phyloP scores from a whole-genome alignment of 2,888 invertebrate species.

The Amitus sp. region DNA sequence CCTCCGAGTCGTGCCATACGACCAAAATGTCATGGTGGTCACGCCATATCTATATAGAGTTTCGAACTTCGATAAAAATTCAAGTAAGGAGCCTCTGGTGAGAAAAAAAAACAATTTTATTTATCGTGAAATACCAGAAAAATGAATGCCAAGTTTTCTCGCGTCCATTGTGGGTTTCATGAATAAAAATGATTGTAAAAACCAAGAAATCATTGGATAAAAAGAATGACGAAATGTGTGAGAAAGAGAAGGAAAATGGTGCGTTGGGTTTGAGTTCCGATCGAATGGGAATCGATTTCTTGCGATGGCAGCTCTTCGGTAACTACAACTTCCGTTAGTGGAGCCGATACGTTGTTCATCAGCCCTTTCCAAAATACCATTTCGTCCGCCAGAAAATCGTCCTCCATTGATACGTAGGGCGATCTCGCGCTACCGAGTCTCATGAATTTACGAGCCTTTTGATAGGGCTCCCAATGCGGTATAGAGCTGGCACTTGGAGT shows the following conservation, averaged over 20 bases:
- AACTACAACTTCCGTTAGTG: conserved; percentile 26
- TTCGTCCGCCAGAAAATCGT: conserved; percentile 45
- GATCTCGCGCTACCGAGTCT: conserved; percentile 46
- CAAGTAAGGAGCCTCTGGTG: too few relatives aligned
- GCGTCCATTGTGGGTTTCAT: too few relatives aligned
- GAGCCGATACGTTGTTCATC: conserved; percentile 39
- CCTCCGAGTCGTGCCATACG: too few relatives aligned
- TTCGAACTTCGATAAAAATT: too few relatives aligned
- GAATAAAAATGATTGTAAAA: too few relatives aligned
- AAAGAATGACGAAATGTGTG: background rate
- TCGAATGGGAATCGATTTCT: conserved; percentile 25
- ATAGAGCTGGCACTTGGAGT: conserved; percentile 47
- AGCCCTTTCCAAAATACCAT: conserved; percentile 55
- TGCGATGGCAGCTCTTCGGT: conserved; percentile 10
- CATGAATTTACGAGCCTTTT: conserved; percentile 46
- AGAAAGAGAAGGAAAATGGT: background rate
- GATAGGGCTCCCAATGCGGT: conserved; percentile 52
- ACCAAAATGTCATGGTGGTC: too few relatives aligned
- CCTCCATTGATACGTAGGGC: conserved; percentile 44
- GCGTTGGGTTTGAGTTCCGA: background rate
- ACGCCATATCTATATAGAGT: too few relatives aligned
- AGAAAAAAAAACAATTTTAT: too few relatives aligned
- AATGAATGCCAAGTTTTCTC: too few relatives aligned
- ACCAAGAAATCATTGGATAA: too few relatives aligned
- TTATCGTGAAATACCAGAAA: too few relatives aligned